Conservation (phyloP, 2,888 invertebrate species). For the Acanthacorydalis orientalis region DNA sequence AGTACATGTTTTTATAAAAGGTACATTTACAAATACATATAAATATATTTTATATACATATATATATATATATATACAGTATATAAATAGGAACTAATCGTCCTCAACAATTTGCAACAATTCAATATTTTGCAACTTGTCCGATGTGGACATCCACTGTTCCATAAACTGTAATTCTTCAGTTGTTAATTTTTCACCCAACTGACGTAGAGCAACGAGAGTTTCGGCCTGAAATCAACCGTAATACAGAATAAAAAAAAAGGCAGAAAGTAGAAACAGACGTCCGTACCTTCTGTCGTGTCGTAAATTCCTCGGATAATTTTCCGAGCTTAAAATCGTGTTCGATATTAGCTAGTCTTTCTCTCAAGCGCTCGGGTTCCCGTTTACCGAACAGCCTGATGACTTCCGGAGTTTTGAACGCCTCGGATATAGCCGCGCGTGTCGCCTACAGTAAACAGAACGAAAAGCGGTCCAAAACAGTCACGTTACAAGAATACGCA, state of each 20-base stretch:
- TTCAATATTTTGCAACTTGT: slow-evolving; percentile 23
- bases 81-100: slow-evolving; percentile 13
- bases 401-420: slow-evolving; percentile 59
- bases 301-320: slow-evolving; percentile 27
- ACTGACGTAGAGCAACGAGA: slow-evolving; percentile 29
- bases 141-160: slow-evolving; percentile 23
- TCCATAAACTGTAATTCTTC: slow-evolving; percentile 31
- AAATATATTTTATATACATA: neutral
- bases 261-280: too few relatives aligned
- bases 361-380: slow-evolving; percentile 45
- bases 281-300: slow-evolving; percentile 30
- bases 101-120: slow-evolving; percentile 28
- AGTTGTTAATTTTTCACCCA: slow-evolving; percentile 31
- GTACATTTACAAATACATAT: neutral
- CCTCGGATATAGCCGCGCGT: slow-evolving; percentile 53
- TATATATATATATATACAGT: slow-evolving; percentile 3
- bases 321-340: slow-evolving; percentile 44
- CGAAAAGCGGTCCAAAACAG: neutral
- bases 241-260: too few relatives aligned
- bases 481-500: slow-evolving; percentile 18
- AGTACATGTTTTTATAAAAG: too few relatives aligned
- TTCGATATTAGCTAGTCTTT: slow-evolving; percentile 37
- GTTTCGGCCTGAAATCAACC: slow-evolving; percentile 32
- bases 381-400: slow-evolving; percentile 54
- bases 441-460: slow-evolving; percentile 36